Evolutionary conservation across 2,113 vertebrate genomes (phyloP).

Genomic region (Hepsetus odoe): DNA sequence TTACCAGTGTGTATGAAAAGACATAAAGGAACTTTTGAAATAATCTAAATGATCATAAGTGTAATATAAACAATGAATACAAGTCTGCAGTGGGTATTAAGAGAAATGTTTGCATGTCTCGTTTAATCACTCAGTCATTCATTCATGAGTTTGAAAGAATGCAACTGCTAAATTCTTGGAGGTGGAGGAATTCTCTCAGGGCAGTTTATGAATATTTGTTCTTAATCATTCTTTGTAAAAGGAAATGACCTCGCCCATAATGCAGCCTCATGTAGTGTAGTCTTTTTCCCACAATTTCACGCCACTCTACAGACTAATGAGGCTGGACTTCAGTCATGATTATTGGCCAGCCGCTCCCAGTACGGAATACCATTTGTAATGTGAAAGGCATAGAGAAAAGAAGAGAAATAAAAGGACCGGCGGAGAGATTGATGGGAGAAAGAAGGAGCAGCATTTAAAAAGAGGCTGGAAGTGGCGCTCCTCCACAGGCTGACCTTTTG

Average conservation of each 20-base stretch:
- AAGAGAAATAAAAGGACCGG: conserved; percentile 12
- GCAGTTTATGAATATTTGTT: conserved; percentile 27
- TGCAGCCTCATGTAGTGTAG: conserved; percentile 8
- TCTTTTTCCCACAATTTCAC: conserved; percentile 44
- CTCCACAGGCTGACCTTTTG: conserved; percentile 54
- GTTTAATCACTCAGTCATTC: not conserved
- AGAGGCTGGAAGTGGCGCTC: conserved; percentile 47
- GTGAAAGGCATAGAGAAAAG: not conserved
- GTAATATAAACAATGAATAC: not conserved
- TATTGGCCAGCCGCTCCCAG: not conserved
- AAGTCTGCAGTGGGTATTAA: not conserved
- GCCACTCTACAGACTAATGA: conserved; percentile 47
- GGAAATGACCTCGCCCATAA: conserved; percentile 17
- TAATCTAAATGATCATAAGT: not conserved
- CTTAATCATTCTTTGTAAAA: conserved; percentile 25
- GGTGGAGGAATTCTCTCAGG: not conserved
- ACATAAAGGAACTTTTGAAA: conserved; percentile 2
- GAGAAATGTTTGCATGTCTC: conserved; percentile 3
- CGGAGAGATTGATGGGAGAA: conserved; percentile 44
- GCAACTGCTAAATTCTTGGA: not conserved
- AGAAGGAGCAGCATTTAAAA: conserved; percentile 45
- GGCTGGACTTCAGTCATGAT: conserved; percentile 39
- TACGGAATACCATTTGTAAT: conserved; percentile 17
- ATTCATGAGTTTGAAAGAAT: conserved; percentile 31
- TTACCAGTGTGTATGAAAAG: not conserved